Evolutionary conservation across 1,140 invertebrate genomes (phyloP), one percentile per base, ranked within the genome.

Genomic region (Sinella curviseta): DNA sequence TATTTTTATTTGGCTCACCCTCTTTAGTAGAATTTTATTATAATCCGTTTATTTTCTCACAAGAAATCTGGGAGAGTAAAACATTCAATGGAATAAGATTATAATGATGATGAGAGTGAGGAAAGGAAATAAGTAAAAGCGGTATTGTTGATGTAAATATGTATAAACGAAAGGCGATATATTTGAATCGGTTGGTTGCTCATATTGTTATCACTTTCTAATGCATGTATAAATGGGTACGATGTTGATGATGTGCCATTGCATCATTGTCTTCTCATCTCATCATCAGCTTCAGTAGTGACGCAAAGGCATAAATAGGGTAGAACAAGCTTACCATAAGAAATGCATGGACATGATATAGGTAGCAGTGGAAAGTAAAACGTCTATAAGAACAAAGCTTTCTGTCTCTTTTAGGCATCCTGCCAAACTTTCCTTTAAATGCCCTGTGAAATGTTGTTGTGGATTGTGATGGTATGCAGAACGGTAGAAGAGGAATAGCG

Each of bases 261-360:
- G 65, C 65, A 70, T 70, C 65, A 30, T 70, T 70, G 65, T 70
- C 65, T 70, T 70, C 31, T 70, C 65, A 70, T 70, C 65, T 70
- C 65, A 70, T 70, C 65, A 70, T 30, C 65, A 70, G 8, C 65
- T 17, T 8, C 12, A n/a, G 57, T 60, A 26, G 57, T 26, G 3
- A n/a, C 24, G 12, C 57, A n/a, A 60, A n/a, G 24, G 57, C 57
- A 60, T 60, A n/a, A n/a, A 60, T 14, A 60, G 57, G 57, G 57
- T 17, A 60, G 8, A 60, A 60, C 39, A 48, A 60, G 57, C 57
- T 60, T 17, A 60, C 8, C 39, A 48, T 48, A 48, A 48, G 20
- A 12, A 48, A 8, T 20, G 39, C 20, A 48, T 48, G 39, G 39
- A 48, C 39, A 48, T 48, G 39, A 48, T 8, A 48, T 12, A 20